Percentiles rank a stretch among this genome's conserved stretches.
phyloP scores from a whole-genome alignment of 2,797 vertebrate species.

The Lithobates pipiens region DNA sequence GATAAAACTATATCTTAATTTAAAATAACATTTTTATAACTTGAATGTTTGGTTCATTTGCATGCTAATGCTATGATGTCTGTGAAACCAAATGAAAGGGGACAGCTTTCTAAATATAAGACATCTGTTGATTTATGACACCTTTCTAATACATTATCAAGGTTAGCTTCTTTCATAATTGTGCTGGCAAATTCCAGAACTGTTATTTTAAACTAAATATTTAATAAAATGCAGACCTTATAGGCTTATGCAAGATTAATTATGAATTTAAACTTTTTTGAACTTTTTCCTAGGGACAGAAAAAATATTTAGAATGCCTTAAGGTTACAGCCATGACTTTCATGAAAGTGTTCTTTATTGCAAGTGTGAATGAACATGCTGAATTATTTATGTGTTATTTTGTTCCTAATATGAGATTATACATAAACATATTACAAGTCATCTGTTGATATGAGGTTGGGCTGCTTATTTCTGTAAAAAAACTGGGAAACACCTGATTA shows the following conservation, averaged over 20 bases:
- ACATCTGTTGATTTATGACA: constrained; percentile 49
- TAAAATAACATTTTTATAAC: too few relatives aligned
- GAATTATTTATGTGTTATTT: constrained; percentile 15
- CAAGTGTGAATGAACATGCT: constrained; percentile 19
- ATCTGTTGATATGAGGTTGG: neutral
- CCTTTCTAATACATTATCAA: constrained; percentile 26
- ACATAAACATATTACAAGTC: neutral
- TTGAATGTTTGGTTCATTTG: too few relatives aligned
- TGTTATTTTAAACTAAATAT: constrained; percentile 13
- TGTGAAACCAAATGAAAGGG: constrained; percentile 2
- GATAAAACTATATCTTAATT: neutral
- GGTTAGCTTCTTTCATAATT: neutral
- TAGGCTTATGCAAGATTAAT: constrained; percentile 15
- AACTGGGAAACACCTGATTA: neutral
- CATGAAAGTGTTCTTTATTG: constrained; percentile 28
- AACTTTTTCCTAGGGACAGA: constrained; percentile 10
- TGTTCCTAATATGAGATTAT: neutral
- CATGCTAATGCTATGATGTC: neutral
- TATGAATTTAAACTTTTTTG: constrained; percentile 30
- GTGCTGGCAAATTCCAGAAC: constrained; percentile 30
- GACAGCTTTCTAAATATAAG: neutral
- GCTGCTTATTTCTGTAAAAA: neutral
- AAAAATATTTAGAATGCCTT: constrained; percentile 30
- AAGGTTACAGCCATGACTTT: constrained; percentile 21
- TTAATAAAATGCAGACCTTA: neutral